Percentiles rank a stretch among this genome's conserved stretches.
These are phyloP conservation scores for Aphaenogaster rudis DNA, from an alignment of 1,140 invertebrate genomes.

Conservation along the genomic window DNA sequence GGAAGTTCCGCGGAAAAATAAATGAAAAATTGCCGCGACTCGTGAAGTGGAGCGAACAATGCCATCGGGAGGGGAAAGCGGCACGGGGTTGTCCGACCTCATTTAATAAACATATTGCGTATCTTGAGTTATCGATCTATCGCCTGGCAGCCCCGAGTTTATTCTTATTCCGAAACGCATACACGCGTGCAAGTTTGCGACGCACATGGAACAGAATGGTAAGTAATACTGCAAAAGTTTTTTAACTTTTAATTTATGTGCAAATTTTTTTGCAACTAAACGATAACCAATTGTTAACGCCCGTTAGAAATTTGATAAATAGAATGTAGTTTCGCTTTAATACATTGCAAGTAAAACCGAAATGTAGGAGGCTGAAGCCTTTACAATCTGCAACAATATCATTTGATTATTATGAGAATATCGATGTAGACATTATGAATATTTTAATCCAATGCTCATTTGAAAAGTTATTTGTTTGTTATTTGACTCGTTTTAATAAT, in stretches of 20 bases:
- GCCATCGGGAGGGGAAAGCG: neutral
- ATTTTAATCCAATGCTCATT: neutral
- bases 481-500: neutral
- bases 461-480: neutral
- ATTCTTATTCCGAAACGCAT: conserved; percentile 1
- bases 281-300: neutral
- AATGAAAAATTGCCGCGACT: neutral
- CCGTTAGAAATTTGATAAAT: neutral
- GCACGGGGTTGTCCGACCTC: neutral
- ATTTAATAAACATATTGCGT: conserved; percentile 29
- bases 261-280: neutral
- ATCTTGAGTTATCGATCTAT: conserved; percentile 29
- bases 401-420: neutral
- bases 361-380: conserved; percentile 16
- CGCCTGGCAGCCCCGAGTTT: neutral
- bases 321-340: neutral
- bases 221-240: neutral
- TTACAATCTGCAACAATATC: conserved; percentile 35
- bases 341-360: conserved; percentile 43
- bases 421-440: neutral
- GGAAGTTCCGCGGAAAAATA: neutral
- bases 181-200: neutral
- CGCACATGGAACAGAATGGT: neutral
- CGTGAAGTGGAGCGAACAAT: neutral
- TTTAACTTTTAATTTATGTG: conserved; percentile 7